Percentiles rank a stretch among this genome's conserved stretches.
These are phyloP conservation scores for Crypturellus tataupa DNA, from an alignment of 2,797 vertebrate species.

Conservation along the genomic window DNA sequence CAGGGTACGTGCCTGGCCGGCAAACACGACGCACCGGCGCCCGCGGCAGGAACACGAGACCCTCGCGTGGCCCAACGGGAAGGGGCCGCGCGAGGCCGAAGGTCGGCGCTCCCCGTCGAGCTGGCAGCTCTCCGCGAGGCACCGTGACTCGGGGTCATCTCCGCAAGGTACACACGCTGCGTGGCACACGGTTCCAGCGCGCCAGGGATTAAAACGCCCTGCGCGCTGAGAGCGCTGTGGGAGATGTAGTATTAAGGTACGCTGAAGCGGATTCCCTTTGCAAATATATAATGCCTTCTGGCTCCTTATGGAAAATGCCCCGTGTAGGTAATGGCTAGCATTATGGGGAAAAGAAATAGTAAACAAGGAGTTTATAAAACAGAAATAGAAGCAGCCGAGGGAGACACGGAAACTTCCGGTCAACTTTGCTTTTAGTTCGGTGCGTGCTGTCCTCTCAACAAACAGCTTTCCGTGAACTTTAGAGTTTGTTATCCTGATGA, in stretches of 20 bases:
- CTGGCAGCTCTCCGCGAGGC: neutral
- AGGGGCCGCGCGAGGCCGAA: neutral
- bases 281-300: neutral
- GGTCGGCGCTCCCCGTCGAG: neutral
- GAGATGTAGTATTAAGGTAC: neutral
- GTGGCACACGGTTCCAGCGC: neutral
- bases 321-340: neutral
- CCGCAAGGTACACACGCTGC: neutral
- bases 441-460: neutral
- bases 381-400: slow-evolving; percentile 3
- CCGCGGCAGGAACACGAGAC: slow-evolving; percentile 28
- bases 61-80: neutral
- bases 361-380: neutral
- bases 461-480: neutral
- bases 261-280: neutral
- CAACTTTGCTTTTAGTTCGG: neutral
- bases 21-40: slow-evolving; percentile 6
- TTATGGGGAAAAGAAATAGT: neutral
- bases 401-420: neutral
- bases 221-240: neutral
- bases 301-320: neutral
- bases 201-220: neutral
- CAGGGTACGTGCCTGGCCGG: neutral
- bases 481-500: slow-evolving; percentile 15
- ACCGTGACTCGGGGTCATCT: slow-evolving; percentile 46